Evolutionary conservation across 2,888 invertebrate genomes (phyloP).

Genomic region (Apodemia duryi): DNA sequence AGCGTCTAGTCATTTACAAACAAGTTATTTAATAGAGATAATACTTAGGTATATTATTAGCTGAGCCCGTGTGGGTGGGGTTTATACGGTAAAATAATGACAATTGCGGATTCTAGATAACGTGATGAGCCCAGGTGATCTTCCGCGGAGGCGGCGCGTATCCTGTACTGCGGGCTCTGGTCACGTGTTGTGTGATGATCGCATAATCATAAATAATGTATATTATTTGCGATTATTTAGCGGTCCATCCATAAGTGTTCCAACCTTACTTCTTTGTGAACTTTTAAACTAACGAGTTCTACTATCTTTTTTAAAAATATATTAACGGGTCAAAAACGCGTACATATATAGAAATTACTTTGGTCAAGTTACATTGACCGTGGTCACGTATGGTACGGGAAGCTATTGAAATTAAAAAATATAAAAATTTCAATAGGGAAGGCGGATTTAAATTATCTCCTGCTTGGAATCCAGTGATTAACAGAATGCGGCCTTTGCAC

Average conservation of each 20-base stretch:
- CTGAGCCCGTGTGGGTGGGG: slow-evolving; percentile 22
- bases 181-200: slow-evolving; percentile 17
- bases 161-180: slow-evolving; percentile 16
- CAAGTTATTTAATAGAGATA: slow-evolving; percentile 13
- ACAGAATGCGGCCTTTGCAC: too few species aligned
- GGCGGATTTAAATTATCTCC: too few species aligned
- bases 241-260: not conserved
- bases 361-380: too few species aligned
- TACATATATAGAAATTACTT: too few species aligned
- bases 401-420: too few species aligned
- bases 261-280: not conserved
- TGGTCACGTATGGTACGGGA: too few species aligned
- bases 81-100: slow-evolving; percentile 30
- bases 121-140: slow-evolving; percentile 33
- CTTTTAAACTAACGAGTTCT: too few species aligned
- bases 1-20: not conserved
- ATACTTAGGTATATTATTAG: slow-evolving; percentile 9
- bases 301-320: too few species aligned
- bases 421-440: too few species aligned
- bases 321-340: too few species aligned
- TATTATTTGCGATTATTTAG: not conserved
- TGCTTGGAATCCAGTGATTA: too few species aligned
- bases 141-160: slow-evolving; percentile 40
- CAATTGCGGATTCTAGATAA: slow-evolving; percentile 38
- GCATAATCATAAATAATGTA: not conserved